Conservation (phyloP, 1,140 invertebrate species). For the Magallana gigas region DNA sequence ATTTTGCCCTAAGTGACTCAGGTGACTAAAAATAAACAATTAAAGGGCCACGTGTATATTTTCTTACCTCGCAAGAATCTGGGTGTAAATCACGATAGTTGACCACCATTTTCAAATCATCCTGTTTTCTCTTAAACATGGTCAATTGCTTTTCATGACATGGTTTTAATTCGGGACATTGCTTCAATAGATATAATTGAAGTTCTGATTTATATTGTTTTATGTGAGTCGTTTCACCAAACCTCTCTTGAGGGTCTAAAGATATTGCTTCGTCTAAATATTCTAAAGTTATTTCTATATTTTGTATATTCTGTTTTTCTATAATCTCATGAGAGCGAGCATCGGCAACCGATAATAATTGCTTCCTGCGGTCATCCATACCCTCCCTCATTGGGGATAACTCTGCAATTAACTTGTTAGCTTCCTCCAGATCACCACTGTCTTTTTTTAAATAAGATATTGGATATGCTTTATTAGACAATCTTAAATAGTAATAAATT, state of each 20-base stretch:
- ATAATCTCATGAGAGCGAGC: neutral
- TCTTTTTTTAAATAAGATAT: neutral
- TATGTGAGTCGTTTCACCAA: neutral
- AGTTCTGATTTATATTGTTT: neutral
- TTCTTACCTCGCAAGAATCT: too few species aligned
- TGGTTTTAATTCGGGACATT: too few species aligned
- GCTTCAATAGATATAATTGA: neutral
- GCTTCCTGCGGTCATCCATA: constrained; percentile 1
- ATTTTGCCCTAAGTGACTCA: too few species aligned
- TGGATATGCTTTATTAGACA: neutral
- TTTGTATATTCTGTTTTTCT: neutral
- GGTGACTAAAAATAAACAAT: too few species aligned
- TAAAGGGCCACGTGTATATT: too few species aligned
- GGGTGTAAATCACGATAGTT: too few species aligned
- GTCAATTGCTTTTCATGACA: too few species aligned
- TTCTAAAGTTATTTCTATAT: neutral
- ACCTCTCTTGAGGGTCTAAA: neutral
- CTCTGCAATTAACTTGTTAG: neutral
- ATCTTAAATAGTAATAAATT: neutral
- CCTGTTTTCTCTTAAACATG: too few species aligned
- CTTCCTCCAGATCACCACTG: neutral
- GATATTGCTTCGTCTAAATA: neutral
- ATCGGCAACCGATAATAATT: neutral
- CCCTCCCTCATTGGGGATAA: neutral
- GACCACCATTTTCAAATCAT: too few species aligned